Evolutionary conservation across 2,797 vertebrate species (phyloP).

Genomic region (Synaphobranchus kaupii): DNA sequence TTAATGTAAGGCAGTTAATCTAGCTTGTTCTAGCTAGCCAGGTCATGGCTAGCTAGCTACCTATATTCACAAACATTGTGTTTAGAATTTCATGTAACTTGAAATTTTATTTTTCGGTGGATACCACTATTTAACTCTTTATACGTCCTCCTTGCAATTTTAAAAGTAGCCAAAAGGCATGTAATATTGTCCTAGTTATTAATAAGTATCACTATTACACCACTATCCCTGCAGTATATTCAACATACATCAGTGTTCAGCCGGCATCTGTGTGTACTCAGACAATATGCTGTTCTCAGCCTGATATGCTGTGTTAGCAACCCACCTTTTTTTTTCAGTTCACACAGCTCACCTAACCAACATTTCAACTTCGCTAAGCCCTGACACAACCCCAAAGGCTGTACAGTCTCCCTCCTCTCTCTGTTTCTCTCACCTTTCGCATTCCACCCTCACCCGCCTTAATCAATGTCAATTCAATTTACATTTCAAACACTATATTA

Average conservation of each 20-base stretch:
- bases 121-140: neutral
- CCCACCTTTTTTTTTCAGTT: conserved; percentile 11
- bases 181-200: too few species aligned
- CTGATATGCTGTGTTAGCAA: too few species aligned
- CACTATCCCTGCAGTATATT: too few species aligned
- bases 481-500: conserved; percentile 1
- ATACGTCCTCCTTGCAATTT: neutral
- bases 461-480: neutral
- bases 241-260: too few species aligned
- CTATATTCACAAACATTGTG: neutral
- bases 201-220: too few species aligned
- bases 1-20: too few species aligned
- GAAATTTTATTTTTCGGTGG: neutral
- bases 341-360: neutral
- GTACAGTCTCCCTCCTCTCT: neutral
- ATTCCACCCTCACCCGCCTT: neutral
- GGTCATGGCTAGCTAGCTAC: neutral
- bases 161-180: too few species aligned
- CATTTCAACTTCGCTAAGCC: neutral
- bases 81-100: neutral
- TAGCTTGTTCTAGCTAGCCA: neutral
- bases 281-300: neutral
- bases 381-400: neutral
- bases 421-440: too few species aligned
- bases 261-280: neutral